These are phyloP conservation scores for Polylopha cassiicola DNA, from an alignment of 2,888 invertebrate genomes.

Conservation along the genomic window DNA sequence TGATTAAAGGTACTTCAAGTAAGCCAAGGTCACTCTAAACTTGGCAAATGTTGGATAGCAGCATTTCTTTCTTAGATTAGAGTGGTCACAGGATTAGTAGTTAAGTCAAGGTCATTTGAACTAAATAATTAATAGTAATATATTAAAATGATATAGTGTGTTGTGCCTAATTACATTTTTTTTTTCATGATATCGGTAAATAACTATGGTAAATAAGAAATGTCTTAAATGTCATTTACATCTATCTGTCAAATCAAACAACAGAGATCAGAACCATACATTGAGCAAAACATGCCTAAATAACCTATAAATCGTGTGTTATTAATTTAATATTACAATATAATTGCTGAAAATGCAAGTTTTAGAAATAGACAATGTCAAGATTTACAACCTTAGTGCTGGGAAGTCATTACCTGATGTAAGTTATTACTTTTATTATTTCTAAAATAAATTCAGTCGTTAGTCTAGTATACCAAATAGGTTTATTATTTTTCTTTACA, in stretches of 20 bases:
- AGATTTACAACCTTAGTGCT: conserved; percentile 97
- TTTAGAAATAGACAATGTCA: conserved; percentile 95
- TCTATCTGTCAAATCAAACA: too few species aligned
- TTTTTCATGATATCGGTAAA: too few species aligned
- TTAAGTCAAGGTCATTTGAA: background rate
- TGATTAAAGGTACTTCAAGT: too few species aligned
- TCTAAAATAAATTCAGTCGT: conserved; percentile 5
- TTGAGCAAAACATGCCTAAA: conserved; percentile 2
- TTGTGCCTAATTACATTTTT: too few species aligned
- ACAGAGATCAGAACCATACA: too few species aligned
- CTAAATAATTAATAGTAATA: background rate
- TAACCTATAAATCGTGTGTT: conserved; percentile 9
- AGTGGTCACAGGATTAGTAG: too few species aligned
- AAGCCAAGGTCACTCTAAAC: too few species aligned
- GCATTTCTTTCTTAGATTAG: too few species aligned
- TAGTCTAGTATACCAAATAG: background rate
- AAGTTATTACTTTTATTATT: conserved; percentile 53
- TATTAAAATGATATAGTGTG: background rate
- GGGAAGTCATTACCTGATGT: conserved; percentile 98
- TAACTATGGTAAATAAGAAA: too few species aligned
- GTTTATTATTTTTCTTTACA: conserved; percentile 6
- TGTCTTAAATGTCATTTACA: too few species aligned
- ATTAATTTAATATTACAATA: conserved; percentile 4
- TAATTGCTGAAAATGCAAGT: conserved; percentile 96
- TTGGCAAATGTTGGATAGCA: too few species aligned